These are phyloP conservation scores for Tetrapedia diversipes DNA, from an alignment of 2,888 invertebrate genomes.

Conservation along the genomic window DNA sequence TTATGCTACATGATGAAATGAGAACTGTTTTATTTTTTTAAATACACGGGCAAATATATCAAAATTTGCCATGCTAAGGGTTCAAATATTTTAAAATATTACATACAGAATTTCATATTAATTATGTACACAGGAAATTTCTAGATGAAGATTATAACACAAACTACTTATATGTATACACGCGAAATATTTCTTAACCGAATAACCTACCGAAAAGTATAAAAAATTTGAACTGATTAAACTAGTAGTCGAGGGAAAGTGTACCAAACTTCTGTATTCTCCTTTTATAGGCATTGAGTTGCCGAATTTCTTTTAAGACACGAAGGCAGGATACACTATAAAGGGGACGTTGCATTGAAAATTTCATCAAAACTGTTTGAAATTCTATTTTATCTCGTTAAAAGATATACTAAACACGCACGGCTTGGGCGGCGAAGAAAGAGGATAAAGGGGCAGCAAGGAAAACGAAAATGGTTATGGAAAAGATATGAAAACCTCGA, in stretches of 20 bases:
- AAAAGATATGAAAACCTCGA: constrained; percentile 3
- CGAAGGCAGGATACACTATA: not conserved
- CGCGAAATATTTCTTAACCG: not conserved
- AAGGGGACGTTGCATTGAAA: constrained; percentile 12
- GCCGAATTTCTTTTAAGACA: constrained; percentile 8
- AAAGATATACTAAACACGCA: not conserved
- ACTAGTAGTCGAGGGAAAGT: not conserved
- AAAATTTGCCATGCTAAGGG: too few relatives aligned
- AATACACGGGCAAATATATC: too few relatives aligned
- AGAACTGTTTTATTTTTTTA: too few relatives aligned
- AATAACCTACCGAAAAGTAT: not conserved
- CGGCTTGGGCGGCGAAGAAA: not conserved
- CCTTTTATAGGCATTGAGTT: not conserved
- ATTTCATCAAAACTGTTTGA: constrained; percentile 26
- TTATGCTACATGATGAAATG: too few relatives aligned
- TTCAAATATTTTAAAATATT: too few relatives aligned
- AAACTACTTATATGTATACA: too few relatives aligned
- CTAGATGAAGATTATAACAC: not conserved
- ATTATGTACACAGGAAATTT: too few relatives aligned
- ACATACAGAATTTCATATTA: too few relatives aligned
- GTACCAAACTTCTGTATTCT: not conserved
- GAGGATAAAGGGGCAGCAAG: not conserved
- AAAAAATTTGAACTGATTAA: constrained; percentile 17
- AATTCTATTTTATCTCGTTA: constrained; percentile 10
- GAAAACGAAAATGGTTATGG: not conserved